Evolutionary conservation across 2,113 vertebrate species (phyloP).

Genomic region (Arizona elegans): DNA sequence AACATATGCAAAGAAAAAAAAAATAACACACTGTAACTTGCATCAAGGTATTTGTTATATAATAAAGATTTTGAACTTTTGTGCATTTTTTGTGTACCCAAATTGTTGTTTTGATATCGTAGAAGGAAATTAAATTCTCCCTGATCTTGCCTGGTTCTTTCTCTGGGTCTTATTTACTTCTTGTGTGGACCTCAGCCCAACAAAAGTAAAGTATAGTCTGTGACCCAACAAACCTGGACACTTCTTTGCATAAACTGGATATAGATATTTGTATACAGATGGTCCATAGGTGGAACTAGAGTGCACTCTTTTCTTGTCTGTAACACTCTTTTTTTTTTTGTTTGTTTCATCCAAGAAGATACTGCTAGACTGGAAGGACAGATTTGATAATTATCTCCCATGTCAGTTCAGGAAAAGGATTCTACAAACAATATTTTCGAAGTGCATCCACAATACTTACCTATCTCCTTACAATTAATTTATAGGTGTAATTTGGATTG

Average conservation of each 20-base stretch:
- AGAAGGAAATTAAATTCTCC: not conserved
- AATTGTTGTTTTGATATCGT: not conserved
- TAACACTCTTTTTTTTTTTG: not conserved
- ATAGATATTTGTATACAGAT: not conserved
- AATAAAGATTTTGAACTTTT: not conserved
- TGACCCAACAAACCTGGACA: not conserved
- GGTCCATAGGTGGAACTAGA: not conserved
- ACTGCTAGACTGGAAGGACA: not conserved
- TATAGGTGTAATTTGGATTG: not conserved
- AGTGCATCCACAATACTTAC: not conserved
- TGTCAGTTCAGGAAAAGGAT: not conserved
- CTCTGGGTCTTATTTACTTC: not conserved
- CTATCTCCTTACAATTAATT: not conserved
- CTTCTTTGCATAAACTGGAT: not conserved
- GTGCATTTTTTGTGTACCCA: not conserved
- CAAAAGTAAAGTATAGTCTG: not conserved
- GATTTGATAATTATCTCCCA: not conserved
- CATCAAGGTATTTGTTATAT: not conserved
- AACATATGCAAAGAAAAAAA: not conserved
- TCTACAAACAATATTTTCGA: not conserved
- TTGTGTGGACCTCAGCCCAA: not conserved
- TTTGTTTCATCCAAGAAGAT: not conserved
- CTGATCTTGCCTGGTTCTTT: not conserved
- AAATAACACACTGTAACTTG: not conserved
- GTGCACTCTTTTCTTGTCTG: not conserved